These are phyloP conservation scores for Etheostoma cragini DNA, from an alignment of 2,113 vertebrate genomes.

Conservation along the genomic window DNA sequence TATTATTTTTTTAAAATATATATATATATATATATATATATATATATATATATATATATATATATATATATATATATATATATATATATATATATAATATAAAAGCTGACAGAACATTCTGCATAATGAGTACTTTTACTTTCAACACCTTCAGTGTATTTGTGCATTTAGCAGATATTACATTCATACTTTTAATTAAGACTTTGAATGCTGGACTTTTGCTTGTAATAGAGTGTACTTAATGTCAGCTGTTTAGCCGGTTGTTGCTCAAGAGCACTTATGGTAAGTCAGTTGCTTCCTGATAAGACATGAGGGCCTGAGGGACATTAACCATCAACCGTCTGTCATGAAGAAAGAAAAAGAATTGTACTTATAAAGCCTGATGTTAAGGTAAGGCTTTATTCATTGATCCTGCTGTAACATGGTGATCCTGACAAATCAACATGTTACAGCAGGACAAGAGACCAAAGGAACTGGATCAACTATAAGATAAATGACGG, in stretches of 20 bases:
- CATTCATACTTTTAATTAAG: neutral
- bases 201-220: neutral
- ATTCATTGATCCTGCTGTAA: neutral
- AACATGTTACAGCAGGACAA: neutral
- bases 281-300: slow-evolving; percentile 62
- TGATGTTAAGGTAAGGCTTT: neutral
- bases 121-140: no score
- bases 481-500: neutral
- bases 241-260: slow-evolving; percentile 1
- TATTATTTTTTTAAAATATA: no score
- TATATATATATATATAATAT: no score
- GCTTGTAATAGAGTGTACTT: neutral
- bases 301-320: slow-evolving; percentile 1
- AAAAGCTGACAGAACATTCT: neutral
- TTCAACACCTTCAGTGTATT: no score
- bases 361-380: neutral
- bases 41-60: no score
- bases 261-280: slow-evolving; percentile 69
- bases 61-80: no score
- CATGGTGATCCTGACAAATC: neutral
- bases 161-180: no score
- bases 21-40: no score
- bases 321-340: slow-evolving; percentile 18
- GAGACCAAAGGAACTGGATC: neutral
- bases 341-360: neutral